These are phyloP conservation scores for Toxotes lorentzi DNA, from an alignment of 2,797 vertebrate genomes.

Conservation along the genomic window DNA sequence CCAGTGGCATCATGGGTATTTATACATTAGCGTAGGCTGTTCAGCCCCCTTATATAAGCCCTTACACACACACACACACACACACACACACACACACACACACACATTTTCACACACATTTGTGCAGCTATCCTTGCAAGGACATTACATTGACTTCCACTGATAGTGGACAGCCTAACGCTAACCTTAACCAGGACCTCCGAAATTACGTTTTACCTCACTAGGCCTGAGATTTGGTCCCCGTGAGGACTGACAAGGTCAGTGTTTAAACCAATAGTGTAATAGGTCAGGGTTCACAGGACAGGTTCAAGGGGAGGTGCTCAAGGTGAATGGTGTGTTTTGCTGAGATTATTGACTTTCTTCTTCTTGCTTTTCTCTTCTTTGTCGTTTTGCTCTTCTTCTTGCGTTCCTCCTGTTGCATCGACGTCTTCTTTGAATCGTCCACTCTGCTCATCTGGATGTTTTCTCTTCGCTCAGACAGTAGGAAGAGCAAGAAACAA, in stretches of 20 bases:
- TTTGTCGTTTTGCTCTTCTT: conserved; percentile 36
- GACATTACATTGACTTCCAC: too few relatives aligned
- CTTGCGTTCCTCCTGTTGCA: conserved; percentile 39
- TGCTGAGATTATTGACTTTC: conserved; percentile 72
- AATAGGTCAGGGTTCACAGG: too few relatives aligned
- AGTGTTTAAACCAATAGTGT: too few relatives aligned
- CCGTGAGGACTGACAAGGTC: too few relatives aligned
- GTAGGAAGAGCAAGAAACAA: conserved; percentile 65
- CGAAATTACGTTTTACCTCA: too few relatives aligned
- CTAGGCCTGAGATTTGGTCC: too few relatives aligned
- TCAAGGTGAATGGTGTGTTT: conserved; percentile 68
- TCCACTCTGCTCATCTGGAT: conserved; percentile 55
- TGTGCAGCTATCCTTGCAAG: too few relatives aligned
- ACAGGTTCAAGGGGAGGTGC: conserved; percentile 56
- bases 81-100: conserved; percentile 33
- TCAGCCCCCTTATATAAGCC: conserved; percentile 82
- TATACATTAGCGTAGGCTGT: conserved; percentile 82
- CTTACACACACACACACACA: conserved; percentile 51
- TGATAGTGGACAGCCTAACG: too few relatives aligned
- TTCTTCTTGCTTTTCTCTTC: conserved; percentile 37
- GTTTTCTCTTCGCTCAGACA: conserved; percentile 57
- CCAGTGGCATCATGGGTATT: conserved; percentile 80
- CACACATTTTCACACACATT: not conserved
- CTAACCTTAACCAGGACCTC: too few relatives aligned
- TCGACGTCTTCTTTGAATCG: conserved; percentile 54